phyloP scores from a whole-genome alignment of 1,140 invertebrate species.

The Tetramorium parvispinum region DNA sequence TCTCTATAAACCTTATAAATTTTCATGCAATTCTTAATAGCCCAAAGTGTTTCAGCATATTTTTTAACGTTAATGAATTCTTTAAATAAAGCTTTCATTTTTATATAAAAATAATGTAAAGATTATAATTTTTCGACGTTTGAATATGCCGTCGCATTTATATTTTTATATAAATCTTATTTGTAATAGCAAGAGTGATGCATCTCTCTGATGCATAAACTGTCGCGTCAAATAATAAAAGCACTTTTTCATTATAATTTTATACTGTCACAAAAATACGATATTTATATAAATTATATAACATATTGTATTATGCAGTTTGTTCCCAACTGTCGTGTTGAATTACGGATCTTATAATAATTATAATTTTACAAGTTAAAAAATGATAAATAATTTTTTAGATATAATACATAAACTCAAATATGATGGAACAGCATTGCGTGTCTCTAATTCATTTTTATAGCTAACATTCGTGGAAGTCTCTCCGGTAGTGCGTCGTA shows the following conservation, averaged over 20 bases:
- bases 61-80: neutral
- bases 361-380: neutral
- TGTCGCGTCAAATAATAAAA: slow-evolving; percentile 25
- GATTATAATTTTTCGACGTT: neutral
- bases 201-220: neutral
- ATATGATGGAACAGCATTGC: no score
- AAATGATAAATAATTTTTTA: neutral
- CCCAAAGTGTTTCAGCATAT: neutral
- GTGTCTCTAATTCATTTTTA: neutral
- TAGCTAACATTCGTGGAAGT: neutral
- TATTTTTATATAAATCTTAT: neutral
- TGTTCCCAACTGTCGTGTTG: neutral
- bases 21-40: neutral
- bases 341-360: neutral
- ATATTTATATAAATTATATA: neutral
- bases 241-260: slow-evolving; percentile 8
- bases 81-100: neutral
- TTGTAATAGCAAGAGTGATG: slow-evolving; percentile 7
- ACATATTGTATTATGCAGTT: neutral
- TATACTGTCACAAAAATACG: slow-evolving; percentile 2
- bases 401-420: neutral
- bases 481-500: neutral
- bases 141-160: neutral
- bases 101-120: neutral
- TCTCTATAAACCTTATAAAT: neutral